These are phyloP conservation scores for Cossypha caffra DNA, from an alignment of 2,797 vertebrate species.

Conservation along the genomic window DNA sequence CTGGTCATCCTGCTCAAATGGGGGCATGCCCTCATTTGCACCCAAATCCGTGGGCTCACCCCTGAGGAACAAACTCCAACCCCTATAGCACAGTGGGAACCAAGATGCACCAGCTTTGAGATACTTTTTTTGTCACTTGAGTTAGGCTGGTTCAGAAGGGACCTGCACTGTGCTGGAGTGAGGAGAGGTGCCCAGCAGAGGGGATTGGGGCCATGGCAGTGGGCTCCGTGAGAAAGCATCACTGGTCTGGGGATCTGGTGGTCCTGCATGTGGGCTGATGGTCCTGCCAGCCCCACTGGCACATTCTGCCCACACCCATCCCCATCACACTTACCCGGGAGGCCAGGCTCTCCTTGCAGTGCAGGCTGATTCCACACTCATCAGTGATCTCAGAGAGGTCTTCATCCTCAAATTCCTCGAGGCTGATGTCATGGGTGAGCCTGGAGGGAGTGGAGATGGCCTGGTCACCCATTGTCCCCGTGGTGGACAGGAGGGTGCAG, in stretches of 20 bases:
- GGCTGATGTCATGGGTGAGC: slow-evolving; percentile 97
- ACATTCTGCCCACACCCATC: not conserved
- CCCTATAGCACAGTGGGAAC: not conserved
- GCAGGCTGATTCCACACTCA: slow-evolving; percentile 92
- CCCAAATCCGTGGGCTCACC: not conserved
- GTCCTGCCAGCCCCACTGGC: not conserved
- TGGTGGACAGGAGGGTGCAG: not conserved
- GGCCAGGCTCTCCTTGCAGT: slow-evolving; percentile 88
- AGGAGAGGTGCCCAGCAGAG: not conserved
- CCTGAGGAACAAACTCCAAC: not conserved
- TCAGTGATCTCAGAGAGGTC: slow-evolving; percentile 97
- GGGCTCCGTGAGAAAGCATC: not conserved
- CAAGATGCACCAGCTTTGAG: not conserved
- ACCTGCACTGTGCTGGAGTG: not conserved
- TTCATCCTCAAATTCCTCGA: slow-evolving; percentile 98
- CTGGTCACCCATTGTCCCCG: not conserved
- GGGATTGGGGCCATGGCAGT: rapidly evolving
- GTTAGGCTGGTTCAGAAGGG: not conserved
- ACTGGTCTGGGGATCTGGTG: not conserved
- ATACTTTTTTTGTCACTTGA: not conserved
- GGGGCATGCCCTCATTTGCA: not conserved
- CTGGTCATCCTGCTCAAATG: not conserved
- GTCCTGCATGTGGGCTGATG: not conserved
- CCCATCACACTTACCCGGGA: slow-evolving; percentile 80
- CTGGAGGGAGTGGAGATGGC: slow-evolving; percentile 70